phyloP scores from a whole-genome alignment of 2,113 vertebrate genomes.

The Mesembrinibis cayennensis region DNA sequence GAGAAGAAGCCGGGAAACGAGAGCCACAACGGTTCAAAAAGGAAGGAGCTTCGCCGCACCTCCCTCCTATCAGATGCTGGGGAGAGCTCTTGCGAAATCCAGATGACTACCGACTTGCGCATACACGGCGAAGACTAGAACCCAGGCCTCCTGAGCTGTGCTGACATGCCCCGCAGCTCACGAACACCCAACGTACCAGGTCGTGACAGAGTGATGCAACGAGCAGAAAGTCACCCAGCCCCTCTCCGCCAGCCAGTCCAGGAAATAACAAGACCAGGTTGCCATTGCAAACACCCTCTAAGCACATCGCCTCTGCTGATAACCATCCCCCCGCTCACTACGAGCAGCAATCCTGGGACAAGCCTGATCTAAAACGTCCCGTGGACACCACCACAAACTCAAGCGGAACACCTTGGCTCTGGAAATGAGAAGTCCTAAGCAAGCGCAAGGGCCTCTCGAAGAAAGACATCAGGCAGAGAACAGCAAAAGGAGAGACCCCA shows the following conservation, averaged over 20 bases:
- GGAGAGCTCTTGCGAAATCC: not conserved
- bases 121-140: not conserved
- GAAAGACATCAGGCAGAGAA: not conserved
- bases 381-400: not conserved
- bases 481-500: not conserved
- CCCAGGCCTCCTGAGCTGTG: not conserved
- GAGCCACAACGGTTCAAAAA: not conserved
- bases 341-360: not conserved
- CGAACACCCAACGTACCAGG: rapidly evolving
- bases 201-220: not conserved
- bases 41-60: not conserved
- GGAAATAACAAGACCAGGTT: not conserved
- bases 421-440: not conserved
- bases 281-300: not conserved
- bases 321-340: not conserved
- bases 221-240: not conserved
- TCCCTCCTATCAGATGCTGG: not conserved
- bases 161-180: not conserved
- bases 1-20: not conserved
- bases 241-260: not conserved
- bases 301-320: not conserved
- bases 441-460: not conserved
- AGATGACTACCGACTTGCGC: not conserved
- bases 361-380: not conserved
- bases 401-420: not conserved